Conservation (phyloP, 2,113 vertebrate species). For the Heptranchias perlo region DNA sequence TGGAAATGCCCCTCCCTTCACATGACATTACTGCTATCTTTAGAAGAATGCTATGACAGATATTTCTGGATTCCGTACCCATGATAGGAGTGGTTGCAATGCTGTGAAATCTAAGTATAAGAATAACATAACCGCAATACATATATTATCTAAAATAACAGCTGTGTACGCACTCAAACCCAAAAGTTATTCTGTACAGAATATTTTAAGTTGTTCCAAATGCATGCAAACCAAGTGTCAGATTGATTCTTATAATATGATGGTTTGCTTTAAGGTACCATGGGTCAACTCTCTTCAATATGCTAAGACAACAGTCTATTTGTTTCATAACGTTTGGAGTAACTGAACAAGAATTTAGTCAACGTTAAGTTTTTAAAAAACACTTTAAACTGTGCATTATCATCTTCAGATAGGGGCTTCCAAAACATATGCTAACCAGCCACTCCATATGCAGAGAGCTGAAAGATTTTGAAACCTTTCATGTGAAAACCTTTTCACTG, state of each 20-base stretch:
- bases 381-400: not conserved
- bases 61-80: not conserved
- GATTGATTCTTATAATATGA: not conserved
- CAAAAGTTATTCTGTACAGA: not conserved
- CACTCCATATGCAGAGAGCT: not conserved
- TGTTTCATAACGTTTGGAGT: not conserved
- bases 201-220: not conserved
- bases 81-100: too few species aligned
- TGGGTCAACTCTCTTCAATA: not conserved
- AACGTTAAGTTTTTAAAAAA: constrained; percentile 6
- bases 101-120: too few species aligned
- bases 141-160: constrained; percentile 12
- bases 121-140: not conserved
- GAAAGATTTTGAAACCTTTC: constrained; percentile 12
- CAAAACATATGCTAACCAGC: not conserved
- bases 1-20: not conserved
- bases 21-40: not conserved
- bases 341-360: not conserved
- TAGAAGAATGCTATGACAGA: not conserved
- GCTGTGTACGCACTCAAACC: not conserved
- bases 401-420: not conserved
- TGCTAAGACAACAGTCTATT: too few species aligned
- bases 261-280: not conserved
- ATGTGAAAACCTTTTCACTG: not conserved
- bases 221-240: not conserved